Evolutionary conservation across 2,113 vertebrate species (phyloP).

Genomic region (Phalacrocorax brasilianus): DNA sequence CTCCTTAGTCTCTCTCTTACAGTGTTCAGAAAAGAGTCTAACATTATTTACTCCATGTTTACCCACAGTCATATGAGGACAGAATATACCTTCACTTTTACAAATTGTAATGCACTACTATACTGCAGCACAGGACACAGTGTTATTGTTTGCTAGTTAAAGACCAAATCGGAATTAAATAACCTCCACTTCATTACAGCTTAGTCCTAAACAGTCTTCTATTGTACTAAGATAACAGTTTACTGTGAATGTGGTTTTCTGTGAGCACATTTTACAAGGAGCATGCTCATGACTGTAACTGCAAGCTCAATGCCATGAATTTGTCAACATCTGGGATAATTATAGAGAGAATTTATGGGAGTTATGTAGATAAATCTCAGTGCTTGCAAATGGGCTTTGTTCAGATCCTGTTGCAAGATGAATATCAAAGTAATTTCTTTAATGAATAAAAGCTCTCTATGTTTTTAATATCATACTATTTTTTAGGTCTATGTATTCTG

Average conservation of each 20-base stretch:
- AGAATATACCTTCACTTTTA: background rate
- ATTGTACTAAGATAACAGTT: background rate
- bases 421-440: background rate
- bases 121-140: background rate
- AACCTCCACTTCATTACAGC: background rate
- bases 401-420: background rate
- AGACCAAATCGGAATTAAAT: background rate
- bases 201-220: background rate
- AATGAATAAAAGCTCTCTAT: background rate
- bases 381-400: background rate
- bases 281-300: background rate
- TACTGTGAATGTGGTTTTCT: background rate
- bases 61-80: background rate
- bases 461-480: background rate
- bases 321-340: slow-evolving; percentile 21
- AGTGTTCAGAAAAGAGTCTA: background rate
- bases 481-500: background rate
- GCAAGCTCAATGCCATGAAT: background rate
- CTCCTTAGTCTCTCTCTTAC: background rate
- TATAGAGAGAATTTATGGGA: background rate
- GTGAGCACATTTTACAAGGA: background rate
- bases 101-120: background rate
- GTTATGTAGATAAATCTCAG: slow-evolving; percentile 9
- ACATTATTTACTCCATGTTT: background rate
- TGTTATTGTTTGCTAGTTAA: background rate